Base-by-base conservation (phyloP, 2,888 invertebrate genomes). In the Sceliomorpha sp. region DNA sequence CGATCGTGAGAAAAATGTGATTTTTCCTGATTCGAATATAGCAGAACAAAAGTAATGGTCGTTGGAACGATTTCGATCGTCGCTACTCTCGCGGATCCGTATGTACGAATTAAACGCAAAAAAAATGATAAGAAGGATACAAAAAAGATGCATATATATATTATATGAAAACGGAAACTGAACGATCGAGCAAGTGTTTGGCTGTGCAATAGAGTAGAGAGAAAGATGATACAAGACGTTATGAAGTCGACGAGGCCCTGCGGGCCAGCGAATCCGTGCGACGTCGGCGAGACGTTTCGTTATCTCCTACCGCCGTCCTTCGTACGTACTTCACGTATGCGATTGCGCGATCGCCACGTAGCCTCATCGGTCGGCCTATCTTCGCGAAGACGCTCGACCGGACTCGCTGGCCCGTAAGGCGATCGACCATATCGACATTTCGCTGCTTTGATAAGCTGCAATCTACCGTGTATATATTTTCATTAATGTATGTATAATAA, bases 401-500 rank as follows among this genome's bases (percentile, higher is more conserved):
- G 60, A 71, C 71, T 72, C 71, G 66, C 55, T 48, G 56, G 42
- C 15, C 34, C 59, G 6, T 53, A 10, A 8, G 27, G 42, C 36
- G 15, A 37, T 39, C 62, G 70, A 66, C 53, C 63, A 74, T 71
- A 79, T 79, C 74, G 80, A 82, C 74, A 83, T 78, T 85, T 83
- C 79, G 81, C 84, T 84, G 86, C 84, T 86, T 84, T 80, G 80
- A 84, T 74, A 81, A 87, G 81, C 83, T 82, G 83, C 85, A 85
- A 84, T 86, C 83, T 87, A 85, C 84, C 85, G 85, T 87, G 86
- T 87, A 86, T 86, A 87, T 87, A 87, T 87, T 87, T 87, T 87
- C 86, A 86, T 86, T 84, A 87, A 85, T 85, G 84, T 86, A 84
- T 87, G 86, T 87, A 86, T 80, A 85, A 85, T 87, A 86, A 86